Percentiles rank a stretch among this genome's conserved stretches.
These are phyloP conservation scores for Drosophila neutralis DNA, from an alignment of 2,888 invertebrate species.

Conservation along the genomic window DNA sequence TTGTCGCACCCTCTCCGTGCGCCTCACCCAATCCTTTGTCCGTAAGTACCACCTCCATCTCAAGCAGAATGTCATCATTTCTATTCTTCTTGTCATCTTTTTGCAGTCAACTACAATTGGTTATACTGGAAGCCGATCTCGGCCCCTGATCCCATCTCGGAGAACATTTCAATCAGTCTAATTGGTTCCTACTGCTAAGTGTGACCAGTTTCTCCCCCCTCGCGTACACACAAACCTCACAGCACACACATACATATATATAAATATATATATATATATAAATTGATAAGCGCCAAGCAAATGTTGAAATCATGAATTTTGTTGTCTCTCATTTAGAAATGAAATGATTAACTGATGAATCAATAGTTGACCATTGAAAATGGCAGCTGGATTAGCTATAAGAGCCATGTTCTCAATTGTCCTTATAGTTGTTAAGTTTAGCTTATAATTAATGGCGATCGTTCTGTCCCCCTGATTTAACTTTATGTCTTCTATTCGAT, in stretches of 20 bases:
- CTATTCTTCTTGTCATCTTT: not conserved
- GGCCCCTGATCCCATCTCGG: constrained; percentile 87
- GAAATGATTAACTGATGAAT: not conserved
- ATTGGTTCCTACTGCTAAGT: constrained; percentile 88
- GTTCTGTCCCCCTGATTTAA: constrained; percentile 17
- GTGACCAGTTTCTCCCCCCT: not conserved
- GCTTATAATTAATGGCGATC: constrained; percentile 7
- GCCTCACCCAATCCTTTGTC: constrained; percentile 90
- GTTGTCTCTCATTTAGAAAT: constrained; percentile 29
- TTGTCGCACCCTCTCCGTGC: constrained; percentile 90
- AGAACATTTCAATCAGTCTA: constrained; percentile 87
- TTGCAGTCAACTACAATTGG: constrained; percentile 91
- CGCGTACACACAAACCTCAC: not conserved
- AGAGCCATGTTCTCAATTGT: constrained; percentile 23
- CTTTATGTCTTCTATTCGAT: constrained; percentile 22
- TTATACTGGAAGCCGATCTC: constrained; percentile 91
- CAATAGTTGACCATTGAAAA: constrained; percentile 37
- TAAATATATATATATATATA: not conserved
- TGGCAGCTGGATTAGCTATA: constrained; percentile 41
- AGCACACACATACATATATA: not conserved
- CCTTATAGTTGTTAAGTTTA: constrained; percentile 41
- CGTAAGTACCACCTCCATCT: constrained; percentile 87
- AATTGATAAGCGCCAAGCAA: constrained; percentile 17
- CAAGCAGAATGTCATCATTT: not conserved
- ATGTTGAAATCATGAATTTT: constrained; percentile 29